These are phyloP conservation scores for Terebella lapidaria DNA, from an alignment of 2,888 invertebrate species.

Conservation along the genomic window DNA sequence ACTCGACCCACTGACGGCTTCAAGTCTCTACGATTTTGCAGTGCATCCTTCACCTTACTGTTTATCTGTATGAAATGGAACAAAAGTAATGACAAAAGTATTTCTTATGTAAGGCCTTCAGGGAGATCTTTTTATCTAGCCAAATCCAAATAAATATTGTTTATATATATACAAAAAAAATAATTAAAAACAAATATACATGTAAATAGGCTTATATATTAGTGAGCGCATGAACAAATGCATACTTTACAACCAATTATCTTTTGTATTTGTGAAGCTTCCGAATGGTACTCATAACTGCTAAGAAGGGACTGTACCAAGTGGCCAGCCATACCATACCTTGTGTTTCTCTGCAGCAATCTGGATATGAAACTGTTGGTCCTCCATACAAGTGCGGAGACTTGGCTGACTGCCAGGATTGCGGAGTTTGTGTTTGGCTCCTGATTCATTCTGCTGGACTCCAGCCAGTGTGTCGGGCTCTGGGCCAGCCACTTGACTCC, in stretches of 20 bases:
- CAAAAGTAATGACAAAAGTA: not conserved
- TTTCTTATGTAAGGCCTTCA: no score
- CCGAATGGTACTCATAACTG: no score
- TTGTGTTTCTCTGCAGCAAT: slow-evolving; percentile 39
- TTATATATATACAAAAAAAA: not conserved
- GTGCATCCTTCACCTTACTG: not conserved
- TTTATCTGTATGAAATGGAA: not conserved
- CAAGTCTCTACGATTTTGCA: not conserved
- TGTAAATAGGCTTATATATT: no score
- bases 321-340: slow-evolving; percentile 30
- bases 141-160: not conserved
- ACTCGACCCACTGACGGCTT: not conserved
- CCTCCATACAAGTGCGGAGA: slow-evolving; percentile 19
- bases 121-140: no score
- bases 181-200: not conserved
- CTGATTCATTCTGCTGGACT: no score
- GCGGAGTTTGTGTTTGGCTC: no score
- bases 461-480: no score
- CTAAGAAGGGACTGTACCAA: no score
- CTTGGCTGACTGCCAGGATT: slow-evolving; percentile 1
- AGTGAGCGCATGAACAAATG: no score
- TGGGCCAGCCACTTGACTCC: no score
- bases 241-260: no score
- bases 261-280: no score
- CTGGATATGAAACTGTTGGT: slow-evolving; percentile 37